Evolutionary conservation across 2,888 invertebrate genomes (phyloP), one percentile per base, ranked within the genome.

Genomic region (Lepidocyrtoides sp.): DNA sequence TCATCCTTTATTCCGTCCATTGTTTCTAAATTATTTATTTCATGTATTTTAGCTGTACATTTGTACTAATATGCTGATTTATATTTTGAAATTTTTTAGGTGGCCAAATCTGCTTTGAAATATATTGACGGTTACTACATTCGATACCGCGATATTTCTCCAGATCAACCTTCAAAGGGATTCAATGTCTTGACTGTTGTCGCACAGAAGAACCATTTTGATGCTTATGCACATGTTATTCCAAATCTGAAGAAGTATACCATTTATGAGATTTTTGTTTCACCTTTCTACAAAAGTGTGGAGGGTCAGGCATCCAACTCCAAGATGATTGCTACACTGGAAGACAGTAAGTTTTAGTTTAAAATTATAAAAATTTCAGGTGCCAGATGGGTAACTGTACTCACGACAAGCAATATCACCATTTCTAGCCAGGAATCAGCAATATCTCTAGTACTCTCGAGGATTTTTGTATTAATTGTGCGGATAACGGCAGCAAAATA

Each of bases 221-320:
- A 96, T 44, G 97, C 97, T 2, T 97, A 97, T 81, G 97, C 97
- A 95, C 97, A 97, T 95, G 96, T 97, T 29, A 96, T 98, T 90
- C 97, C 97, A 57, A 97, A 97, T 94, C 96, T 99, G 94, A 96
- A 97, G 94, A 98, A 98, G 93, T 98, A 97, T 95, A 97, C 98
- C 90, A 97, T 97, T 95, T 99, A 99, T 95, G 98, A 98, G 95
- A 97, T 99, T 94, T 98, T 99, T 95, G 96, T 99, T 94, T 97
- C 98, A 94, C 98, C 99, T 7, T 99, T 98, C 96, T 98, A 97
- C 95, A 97, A 97, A 95, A 96, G 97, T 75, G 96, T 98, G 92
- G 97, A 99, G 95, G 99, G 99, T 4, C 98, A 98, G 95, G 98
- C 99, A 66, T 98, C 98, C 91, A 99, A 99, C 95, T 97, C 98